These are phyloP conservation scores for Antedon mediterranea DNA, from an alignment of 53 echinoderm and acorn worm genomes.

Conservation along the genomic window DNA sequence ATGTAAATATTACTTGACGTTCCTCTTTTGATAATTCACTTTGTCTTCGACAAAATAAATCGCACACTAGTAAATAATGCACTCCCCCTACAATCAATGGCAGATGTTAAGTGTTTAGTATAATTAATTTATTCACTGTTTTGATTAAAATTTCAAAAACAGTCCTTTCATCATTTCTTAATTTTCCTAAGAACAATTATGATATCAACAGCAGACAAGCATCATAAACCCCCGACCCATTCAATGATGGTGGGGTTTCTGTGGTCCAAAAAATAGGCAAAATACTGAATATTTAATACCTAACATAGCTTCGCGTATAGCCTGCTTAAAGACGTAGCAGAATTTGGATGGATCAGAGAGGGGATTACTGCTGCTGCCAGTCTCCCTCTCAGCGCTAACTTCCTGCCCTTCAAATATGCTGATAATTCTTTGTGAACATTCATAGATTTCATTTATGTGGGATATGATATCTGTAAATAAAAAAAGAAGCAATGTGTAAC, in stretches of 20 bases:
- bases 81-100: conserved; percentile 27
- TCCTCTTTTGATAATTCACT: conserved; percentile 48
- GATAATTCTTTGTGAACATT: conserved; percentile 43
- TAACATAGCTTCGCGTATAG: conserved; percentile 35
- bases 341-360: conserved; percentile 51
- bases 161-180: too few relatives aligned
- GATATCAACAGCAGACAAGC: too few relatives aligned
- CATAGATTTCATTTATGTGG: conserved; percentile 45
- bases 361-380: conserved; percentile 12
- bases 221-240: too few relatives aligned
- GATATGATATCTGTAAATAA: conserved; percentile 36
- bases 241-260: too few relatives aligned
- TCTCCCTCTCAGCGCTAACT: background rate
- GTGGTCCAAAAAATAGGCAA: too few relatives aligned
- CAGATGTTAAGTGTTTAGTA: too few relatives aligned
- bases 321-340: conserved; percentile 49
- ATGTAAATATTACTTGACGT: conserved; percentile 62
- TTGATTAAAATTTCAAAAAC: too few relatives aligned
- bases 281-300: too few relatives aligned
- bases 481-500: background rate
- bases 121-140: too few relatives aligned
- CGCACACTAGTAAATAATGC: conserved; percentile 48
- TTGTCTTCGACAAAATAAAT: conserved; percentile 48
- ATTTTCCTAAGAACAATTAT: too few relatives aligned
- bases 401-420: conserved; percentile 37